Conservation (phyloP, 2,113 vertebrate genomes). For the Clarias macrocephalus region DNA sequence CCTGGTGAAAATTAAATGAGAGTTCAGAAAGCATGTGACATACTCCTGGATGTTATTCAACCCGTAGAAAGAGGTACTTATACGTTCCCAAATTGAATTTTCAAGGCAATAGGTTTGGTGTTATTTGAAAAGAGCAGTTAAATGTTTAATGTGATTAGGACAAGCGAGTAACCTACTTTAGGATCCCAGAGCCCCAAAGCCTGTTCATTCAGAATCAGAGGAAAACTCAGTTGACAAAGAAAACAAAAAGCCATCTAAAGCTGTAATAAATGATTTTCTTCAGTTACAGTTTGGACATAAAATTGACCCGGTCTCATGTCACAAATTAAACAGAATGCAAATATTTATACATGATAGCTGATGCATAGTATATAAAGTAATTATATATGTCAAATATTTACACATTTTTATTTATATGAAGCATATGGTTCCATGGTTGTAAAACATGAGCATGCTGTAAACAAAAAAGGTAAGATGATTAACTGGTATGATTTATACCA, state of each 20-base stretch:
- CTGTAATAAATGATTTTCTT: background rate
- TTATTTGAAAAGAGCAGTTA: constrained; percentile 61
- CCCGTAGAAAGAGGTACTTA: background rate
- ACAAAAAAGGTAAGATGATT: constrained; percentile 10
- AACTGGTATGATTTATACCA: background rate
- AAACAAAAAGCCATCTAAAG: constrained; percentile 16
- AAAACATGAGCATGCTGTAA: constrained; percentile 24
- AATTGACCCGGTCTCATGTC: background rate
- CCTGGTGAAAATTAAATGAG: background rate
- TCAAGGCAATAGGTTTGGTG: constrained; percentile 48
- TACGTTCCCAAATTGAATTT: constrained; percentile 5
- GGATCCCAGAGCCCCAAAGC: constrained; percentile 5
- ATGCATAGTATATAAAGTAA: constrained; percentile 7
- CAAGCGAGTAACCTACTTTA: constrained; percentile 62
- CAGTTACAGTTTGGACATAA: background rate
- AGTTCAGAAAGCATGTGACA: background rate
- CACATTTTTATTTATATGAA: background rate
- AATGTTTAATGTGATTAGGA: constrained; percentile 64
- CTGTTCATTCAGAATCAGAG: constrained; percentile 21
- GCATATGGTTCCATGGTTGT: background rate
- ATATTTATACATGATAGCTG: background rate
- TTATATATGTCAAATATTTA: background rate
- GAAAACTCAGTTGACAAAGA: constrained; percentile 21
- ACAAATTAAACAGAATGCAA: constrained; percentile 7
- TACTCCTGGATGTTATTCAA: background rate